Evolutionary conservation across 2,797 vertebrate species (phyloP), one percentile per base, ranked within the genome.

Genomic region (Pantherophis vulpinus): DNA sequence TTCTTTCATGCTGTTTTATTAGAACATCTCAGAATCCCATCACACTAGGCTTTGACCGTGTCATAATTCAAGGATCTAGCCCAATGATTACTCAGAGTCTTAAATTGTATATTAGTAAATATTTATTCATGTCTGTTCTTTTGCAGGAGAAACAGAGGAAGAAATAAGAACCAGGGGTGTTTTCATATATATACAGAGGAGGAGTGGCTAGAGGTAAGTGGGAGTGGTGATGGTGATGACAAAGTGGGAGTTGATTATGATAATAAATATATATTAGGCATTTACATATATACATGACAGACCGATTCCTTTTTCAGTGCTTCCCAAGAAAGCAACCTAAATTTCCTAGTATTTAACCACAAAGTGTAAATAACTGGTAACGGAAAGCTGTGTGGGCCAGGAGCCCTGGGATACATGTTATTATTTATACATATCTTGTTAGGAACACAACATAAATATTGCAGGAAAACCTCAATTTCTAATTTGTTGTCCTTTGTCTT

Each of bases 371-470:
- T 98, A 98, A 98, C 98, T 98, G 98, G 98, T 97, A 98, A 97
- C 98, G 97, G 97, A 98, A 98, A 97, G 97, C 95, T 0, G 94
- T 95, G 95, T 97, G 96, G 92, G 94, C 96, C 90, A 37, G 42
- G 95, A 86, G 96, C 98, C 97, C 95, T 97, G 98, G 97, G 96
- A 96, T 94, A n/a, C 93, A 54, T 98, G 98, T 98, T 98, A 98
- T 99, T 98, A 99, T 98, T 99, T 98, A 99, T 98, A 98, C 97
- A 99, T 98, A 98, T 96, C 96, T 97, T 98, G 98, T 97, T 98
- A 98, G 97, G 98, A 98, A 97, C 98, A 98, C 97, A 97, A 97
- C 99, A 99, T 99, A 98, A 99, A 99, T 98, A 98, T 98, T 99
- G 98, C 98, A 98, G 98, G 98, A 98, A 98, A 96, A 94, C 97